Base-by-base conservation (phyloP, 2,888 invertebrate species). In the Hyalella azteca region DNA sequence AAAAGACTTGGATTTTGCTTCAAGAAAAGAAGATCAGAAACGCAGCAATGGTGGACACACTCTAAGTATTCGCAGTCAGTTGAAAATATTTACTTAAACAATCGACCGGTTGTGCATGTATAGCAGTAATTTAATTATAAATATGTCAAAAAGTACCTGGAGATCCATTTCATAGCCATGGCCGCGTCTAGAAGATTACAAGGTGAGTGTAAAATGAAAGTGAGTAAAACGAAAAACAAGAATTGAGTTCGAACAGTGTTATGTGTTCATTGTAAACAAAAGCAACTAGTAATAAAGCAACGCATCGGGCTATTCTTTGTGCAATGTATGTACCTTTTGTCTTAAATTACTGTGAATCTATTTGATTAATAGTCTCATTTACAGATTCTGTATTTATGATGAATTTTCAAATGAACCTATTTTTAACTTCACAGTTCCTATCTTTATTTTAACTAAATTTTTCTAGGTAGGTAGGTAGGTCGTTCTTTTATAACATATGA, bases 181-280 rank as follows among this genome's bases (percentile, higher is more conserved):
- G 83, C 83, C 80, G 83, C 83, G 79, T 81, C 83, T 80, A 83
- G 83, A 80, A 83, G 81, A 81, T 83, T 83, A 81, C 83, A 83
- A 80, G 83, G 83, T 83, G 78, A 79, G 78, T n/a, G 49, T 49
- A 9, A 40, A 45, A 15, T 13, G 45, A 5, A 13, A 45, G 26
- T 39, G 29, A 26, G 39, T 15, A 13, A 36, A 40, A 45, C 45
- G 40, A 73, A 39, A 40, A 73, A 45, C 41, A 73, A 45, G 26
- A 26, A 45, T n/a, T 19, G 15, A 40, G 15, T 45, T 73, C 39
- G 45, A 19, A 36, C 29, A 36, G 40, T 40, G 39, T 26, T 36
- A 0, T 26, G 40, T 40, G 39, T 26, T 36, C 2, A 54, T 13
- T 54, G 54, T 54, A 54, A 54, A 54, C 54, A 54, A 54, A 54